Evolutionary conservation across 2,113 vertebrate species (phyloP).

Genomic region (Chlorodrepanis virens): DNA sequence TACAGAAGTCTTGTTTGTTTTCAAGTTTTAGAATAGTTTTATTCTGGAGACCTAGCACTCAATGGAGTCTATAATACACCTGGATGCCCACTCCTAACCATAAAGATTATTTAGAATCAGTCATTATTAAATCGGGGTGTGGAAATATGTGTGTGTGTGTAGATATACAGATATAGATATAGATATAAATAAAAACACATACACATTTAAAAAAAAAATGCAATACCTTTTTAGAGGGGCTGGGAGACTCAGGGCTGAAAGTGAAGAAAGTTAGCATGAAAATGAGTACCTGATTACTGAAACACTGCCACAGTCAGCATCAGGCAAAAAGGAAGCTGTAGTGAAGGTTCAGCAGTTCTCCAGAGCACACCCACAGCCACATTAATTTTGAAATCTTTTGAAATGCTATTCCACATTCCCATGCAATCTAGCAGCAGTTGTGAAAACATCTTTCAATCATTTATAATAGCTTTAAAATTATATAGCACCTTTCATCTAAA

Average conservation of each 20-base stretch:
- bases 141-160: not conserved
- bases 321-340: conserved; percentile 24
- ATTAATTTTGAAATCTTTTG: conserved; percentile 45
- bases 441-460: conserved; percentile 58
- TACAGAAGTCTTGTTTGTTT: not conserved
- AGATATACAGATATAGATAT: rapidly evolving
- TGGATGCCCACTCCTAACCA: not conserved
- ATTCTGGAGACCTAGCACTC: not conserved
- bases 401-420: conserved; percentile 30
- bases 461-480: conserved; percentile 52
- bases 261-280: not conserved
- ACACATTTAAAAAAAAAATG: not conserved
- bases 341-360: conserved; percentile 47
- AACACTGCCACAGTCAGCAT: not conserved
- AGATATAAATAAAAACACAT: no score
- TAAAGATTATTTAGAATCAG: not conserved
- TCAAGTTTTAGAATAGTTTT: not conserved
- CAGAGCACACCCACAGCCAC: not conserved
- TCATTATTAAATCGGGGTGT: not conserved
- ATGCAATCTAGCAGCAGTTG: conserved; percentile 41
- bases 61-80: not conserved
- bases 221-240: not conserved
- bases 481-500: conserved; percentile 28
- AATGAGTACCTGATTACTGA: conserved; percentile 19
- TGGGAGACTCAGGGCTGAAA: not conserved